These are phyloP conservation scores for Dendrolimus pini DNA, from an alignment of 2,888 invertebrate species.

Conservation along the genomic window DNA sequence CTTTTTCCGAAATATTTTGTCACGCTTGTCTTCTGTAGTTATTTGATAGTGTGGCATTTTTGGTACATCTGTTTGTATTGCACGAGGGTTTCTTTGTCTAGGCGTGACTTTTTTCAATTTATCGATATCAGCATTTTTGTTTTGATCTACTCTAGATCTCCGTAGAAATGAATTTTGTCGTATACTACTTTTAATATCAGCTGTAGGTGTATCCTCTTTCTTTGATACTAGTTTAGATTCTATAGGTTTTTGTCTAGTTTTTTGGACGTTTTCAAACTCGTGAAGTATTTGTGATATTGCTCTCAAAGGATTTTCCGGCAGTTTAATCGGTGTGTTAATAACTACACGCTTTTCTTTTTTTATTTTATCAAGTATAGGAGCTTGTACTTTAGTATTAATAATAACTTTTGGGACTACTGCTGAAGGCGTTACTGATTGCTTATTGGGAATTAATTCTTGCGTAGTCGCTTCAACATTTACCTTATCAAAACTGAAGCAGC, in stretches of 20 bases:
- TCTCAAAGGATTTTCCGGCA: slow-evolving; percentile 48
- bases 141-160: slow-evolving; percentile 32
- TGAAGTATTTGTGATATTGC: slow-evolving; percentile 59
- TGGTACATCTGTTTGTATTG: slow-evolving; percentile 14
- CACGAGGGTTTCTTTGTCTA: slow-evolving; percentile 14
- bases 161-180: slow-evolving; percentile 28
- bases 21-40: slow-evolving; percentile 26
- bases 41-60: slow-evolving; percentile 17
- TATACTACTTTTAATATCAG: slow-evolving; percentile 21
- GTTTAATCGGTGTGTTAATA: slow-evolving; percentile 20
- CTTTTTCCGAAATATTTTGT: slow-evolving; percentile 33
- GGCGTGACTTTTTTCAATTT: neutral
- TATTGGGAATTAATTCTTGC: slow-evolving; percentile 11
- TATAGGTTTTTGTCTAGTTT: slow-evolving; percentile 32
- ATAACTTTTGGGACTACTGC: slow-evolving; percentile 48
- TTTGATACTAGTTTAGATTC: slow-evolving; percentile 27
- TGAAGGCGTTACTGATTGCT: slow-evolving; percentile 16
- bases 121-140: slow-evolving; percentile 20
- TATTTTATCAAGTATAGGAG: slow-evolving; percentile 25
- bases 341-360: slow-evolving; percentile 31
- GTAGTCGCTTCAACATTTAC: slow-evolving; percentile 10
- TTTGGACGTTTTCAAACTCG: slow-evolving; percentile 55
- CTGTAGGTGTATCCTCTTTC: slow-evolving; percentile 26
- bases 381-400: slow-evolving; percentile 40
- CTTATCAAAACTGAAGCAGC: slow-evolving; percentile 40